Evolutionary conservation across 1,140 invertebrate genomes (phyloP), one percentile per base, ranked within the genome.

Genomic region (Cydia pomonella): DNA sequence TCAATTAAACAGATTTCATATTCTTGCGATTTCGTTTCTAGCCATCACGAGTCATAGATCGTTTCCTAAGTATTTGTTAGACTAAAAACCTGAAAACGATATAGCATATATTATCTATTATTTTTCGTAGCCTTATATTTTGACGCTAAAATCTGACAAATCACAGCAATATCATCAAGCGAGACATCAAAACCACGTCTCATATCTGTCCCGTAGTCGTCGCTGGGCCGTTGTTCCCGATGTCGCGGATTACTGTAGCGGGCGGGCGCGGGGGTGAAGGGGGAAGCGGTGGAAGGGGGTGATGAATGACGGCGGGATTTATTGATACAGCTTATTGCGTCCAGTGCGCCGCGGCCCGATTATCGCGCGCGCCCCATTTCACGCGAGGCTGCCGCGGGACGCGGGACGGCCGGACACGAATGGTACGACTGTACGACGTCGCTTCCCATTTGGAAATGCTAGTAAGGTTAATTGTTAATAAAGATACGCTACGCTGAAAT

Each of bases 221-320:
- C 53, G 53, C 1, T 1, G 50, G 53, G 7, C 53, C 63, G 23
- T 16, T 18, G 63, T 33, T 64, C 23, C 5, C 63, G 53, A 64
- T 64, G 27, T 33, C 63, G 63, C 25, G 25, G 63, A 64, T 64
- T 25, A 64, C 23, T 64, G 63, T 64, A 21, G 12, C 25, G 63
- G 25, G 63, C 63, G 63, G 16, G 7, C 10, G 27, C 63, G 25
- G 64, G 64, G 64, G 29, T 2, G 62, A 29, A 7, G 12, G 25
- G 25, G 0, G 13, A 4, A 3, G 23, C 23, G 2, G 63, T 12
- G 63, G 63, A 27, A 21, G 25, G 63, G 63, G 64, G 64, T 69
- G 64, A 69, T 69, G 64, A 69, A 69, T 69, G 64, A 33, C 64
- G 33, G 2, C 64, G 9, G 64, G 29, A 69, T 69, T 69, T 69